Conservation (phyloP, 2,113 vertebrate species). For the Strigops habroptila region DNA sequence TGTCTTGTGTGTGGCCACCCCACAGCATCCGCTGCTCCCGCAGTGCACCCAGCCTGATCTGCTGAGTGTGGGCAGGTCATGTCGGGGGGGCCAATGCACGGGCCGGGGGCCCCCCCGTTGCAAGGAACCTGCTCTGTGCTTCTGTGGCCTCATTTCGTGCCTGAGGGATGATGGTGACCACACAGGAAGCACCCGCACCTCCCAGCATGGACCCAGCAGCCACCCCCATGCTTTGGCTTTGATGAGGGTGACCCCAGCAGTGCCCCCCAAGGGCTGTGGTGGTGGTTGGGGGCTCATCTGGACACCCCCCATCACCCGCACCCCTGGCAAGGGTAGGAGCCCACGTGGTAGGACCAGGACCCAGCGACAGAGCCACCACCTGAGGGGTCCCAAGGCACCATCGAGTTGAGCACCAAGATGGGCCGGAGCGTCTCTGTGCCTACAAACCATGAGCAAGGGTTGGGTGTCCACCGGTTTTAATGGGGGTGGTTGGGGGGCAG, state of each 20-base stretch:
- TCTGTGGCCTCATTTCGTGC: fast-evolving
- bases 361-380: background rate
- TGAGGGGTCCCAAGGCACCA: background rate
- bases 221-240: background rate
- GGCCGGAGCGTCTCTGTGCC: background rate
- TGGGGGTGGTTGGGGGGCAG: background rate
- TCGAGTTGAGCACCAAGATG: background rate
- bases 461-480: background rate
- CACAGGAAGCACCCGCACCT: background rate
- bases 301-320: no score
- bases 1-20: background rate
- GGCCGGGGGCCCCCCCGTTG: background rate
- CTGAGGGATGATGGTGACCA: no score
- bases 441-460: background rate
- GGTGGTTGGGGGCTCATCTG: fast-evolving
- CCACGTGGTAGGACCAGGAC: background rate
- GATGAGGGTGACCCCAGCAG: background rate
- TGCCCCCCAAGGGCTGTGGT: no score
- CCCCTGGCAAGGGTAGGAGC: background rate
- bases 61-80: fast-evolving
- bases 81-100: background rate
- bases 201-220: background rate
- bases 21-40: background rate
- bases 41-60: fast-evolving
- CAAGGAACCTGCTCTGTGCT: background rate